Percentiles rank a stretch among this genome's conserved stretches.
Conservation (phyloP, 1,140 invertebrate genomes). For the Antheraea pernyi region DNA sequence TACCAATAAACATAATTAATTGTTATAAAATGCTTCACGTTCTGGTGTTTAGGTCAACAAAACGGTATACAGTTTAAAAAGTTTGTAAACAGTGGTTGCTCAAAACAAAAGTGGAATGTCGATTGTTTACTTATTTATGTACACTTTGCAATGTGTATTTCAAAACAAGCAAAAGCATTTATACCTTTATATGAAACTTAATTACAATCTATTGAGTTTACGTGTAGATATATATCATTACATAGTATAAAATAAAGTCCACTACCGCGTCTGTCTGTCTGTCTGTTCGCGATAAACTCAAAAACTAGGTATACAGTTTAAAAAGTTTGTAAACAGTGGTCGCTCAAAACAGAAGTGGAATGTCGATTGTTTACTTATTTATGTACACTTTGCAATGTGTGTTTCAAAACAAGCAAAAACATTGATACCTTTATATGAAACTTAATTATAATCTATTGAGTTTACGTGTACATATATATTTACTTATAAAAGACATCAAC, state of each 20-base stretch:
- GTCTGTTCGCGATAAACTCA: too few species aligned
- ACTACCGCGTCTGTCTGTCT: too few species aligned
- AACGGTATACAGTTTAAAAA: neutral
- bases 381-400: neutral
- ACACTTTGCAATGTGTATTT: neutral
- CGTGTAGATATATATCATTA: neutral
- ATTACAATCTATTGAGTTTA: neutral
- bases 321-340: neutral
- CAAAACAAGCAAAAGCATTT: neutral
- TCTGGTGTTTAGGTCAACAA: neutral
- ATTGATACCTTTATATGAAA: neutral
- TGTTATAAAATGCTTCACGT: neutral
- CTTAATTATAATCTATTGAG: neutral
- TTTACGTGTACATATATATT: neutral
- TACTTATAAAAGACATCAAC: neutral
- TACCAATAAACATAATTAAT: too few species aligned
- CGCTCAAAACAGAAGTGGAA: neutral
- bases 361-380: neutral
- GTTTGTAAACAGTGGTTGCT: neutral
- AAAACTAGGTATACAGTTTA: neutral
- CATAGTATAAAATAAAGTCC: too few species aligned
- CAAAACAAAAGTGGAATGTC: neutral
- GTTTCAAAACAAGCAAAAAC: neutral
- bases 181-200: neutral
- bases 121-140: neutral